Conservation (phyloP, 2,797 vertebrate species). For the Rhabdomys pumilio region DNA sequence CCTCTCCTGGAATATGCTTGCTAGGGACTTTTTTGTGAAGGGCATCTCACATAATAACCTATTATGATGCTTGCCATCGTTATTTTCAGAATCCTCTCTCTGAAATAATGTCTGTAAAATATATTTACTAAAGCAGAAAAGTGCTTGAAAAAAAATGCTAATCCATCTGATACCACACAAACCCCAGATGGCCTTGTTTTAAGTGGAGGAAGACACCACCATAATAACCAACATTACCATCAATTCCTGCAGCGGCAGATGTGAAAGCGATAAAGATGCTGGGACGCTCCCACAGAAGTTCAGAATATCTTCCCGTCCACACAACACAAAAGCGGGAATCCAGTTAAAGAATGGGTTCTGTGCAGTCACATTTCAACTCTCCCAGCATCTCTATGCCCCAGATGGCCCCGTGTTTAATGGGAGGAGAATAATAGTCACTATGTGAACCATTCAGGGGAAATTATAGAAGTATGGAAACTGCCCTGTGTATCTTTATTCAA, state of each 20-base stretch:
- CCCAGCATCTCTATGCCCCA: slow-evolving; percentile 68
- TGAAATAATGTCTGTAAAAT: slow-evolving; percentile 88
- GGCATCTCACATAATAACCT: slow-evolving; percentile 83
- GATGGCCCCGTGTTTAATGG: slow-evolving; percentile 80
- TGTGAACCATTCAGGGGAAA: slow-evolving; percentile 69
- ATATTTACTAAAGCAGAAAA: slow-evolving; percentile 88
- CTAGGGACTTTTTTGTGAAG: slow-evolving; percentile 79
- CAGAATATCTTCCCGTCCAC: slow-evolving; percentile 70
- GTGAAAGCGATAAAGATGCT: slow-evolving; percentile 81
- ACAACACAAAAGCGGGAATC: slow-evolving; percentile 69
- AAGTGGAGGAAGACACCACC: slow-evolving; percentile 84
- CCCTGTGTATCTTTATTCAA: slow-evolving; percentile 68
- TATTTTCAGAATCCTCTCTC: slow-evolving; percentile 84
- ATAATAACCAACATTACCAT: slow-evolving; percentile 85
- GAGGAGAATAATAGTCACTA: slow-evolving; percentile 68
- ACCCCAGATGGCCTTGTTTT: slow-evolving; percentile 88
- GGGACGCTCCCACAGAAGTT: slow-evolving; percentile 80
- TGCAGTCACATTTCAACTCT: slow-evolving; percentile 63
- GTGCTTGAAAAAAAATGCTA: slow-evolving; percentile 86
- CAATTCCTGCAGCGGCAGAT: slow-evolving; percentile 84
- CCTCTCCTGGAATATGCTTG: slow-evolving; percentile 84
- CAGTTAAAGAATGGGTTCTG: slow-evolving; percentile 67
- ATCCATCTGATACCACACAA: slow-evolving; percentile 87
- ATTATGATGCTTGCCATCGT: slow-evolving; percentile 86
- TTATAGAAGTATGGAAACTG: slow-evolving; percentile 47